Evolutionary conservation across 2,113 vertebrate species (phyloP), one percentile per base, ranked within the genome.

Genomic region (Phainopepla nitens): DNA sequence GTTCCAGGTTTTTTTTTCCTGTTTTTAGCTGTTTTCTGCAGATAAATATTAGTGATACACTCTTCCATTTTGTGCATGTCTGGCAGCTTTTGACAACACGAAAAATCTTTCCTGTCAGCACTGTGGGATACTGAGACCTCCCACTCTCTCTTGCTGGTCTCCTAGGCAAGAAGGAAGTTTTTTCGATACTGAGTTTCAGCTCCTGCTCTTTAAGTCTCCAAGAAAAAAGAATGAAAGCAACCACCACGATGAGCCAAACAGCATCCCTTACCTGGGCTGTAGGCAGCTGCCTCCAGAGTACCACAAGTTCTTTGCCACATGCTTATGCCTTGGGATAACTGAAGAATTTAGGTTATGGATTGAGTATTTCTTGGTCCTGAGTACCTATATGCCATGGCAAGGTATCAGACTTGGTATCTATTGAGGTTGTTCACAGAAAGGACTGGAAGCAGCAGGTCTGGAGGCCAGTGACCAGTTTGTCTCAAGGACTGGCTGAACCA

Each of bases 361-460:
- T 19, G 24, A 56, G 9, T 25, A 65, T 41, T 20, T 77, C 44
- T 65, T 41, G 35, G 54, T 50, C 36, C 65, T 65, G n/a, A 65
- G 36, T n/a, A 35, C 56, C 9, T 36, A n/a, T 14, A 22, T 56
- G 60, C 25, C 31, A 57, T 13, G 15, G 17, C 29, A 50, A 0
- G 0, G 1, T 7, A 3, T 36, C 33, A 78, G 5, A 64, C 13
- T 17, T 27, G 16, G 3, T 22, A 15, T 27, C 51, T 19, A 1
- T 19, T 42, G 62, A 61, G 9, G 24, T 44, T 1, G 0, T 41
- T 45, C 66, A n/a, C 24, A 76, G 42, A 51, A 64, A 50, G 25
- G 10, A 51, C 4, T 0, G 0, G 45, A 85, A 72, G 68, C 47
- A 75, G 47, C 13, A 53, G 24, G 14, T n/a, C 68, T 61, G 41